Evolutionary conservation across 2,888 invertebrate species (phyloP).

Genomic region (Actias luna): DNA sequence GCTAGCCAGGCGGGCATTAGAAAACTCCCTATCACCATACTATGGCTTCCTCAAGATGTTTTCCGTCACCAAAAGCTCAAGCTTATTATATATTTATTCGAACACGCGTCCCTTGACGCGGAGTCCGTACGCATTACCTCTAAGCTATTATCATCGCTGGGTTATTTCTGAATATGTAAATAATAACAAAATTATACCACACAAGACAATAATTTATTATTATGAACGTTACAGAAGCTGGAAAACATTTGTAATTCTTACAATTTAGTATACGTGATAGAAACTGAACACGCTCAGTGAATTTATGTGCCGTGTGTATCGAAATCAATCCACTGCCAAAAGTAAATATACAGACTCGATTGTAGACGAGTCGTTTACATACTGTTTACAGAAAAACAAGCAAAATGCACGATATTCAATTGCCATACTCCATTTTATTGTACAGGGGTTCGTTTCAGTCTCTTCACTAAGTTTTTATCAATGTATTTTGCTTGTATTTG

Average conservation of each 20-base stretch:
- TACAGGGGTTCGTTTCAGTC: neutral
- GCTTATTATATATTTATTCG: too few relatives aligned
- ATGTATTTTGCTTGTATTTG: constrained; percentile 1
- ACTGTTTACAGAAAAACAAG: constrained; percentile 72
- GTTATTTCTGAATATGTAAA: too few relatives aligned
- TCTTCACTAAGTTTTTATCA: constrained; percentile 3
- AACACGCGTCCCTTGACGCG: too few relatives aligned
- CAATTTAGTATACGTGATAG: neutral
- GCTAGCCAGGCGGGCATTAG: too few relatives aligned
- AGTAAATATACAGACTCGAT: constrained; percentile 62
- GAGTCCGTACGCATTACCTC: too few relatives aligned
- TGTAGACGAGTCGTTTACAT: constrained; percentile 72
- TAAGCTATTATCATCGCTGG: too few relatives aligned
- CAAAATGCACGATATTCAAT: constrained; percentile 46
- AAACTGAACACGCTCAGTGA: constrained; percentile 19
- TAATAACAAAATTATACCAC: neutral
- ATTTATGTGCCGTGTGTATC: constrained; percentile 33
- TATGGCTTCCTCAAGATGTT: too few relatives aligned
- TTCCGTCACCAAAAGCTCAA: too few relatives aligned
- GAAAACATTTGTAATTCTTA: neutral
- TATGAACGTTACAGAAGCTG: neutral
- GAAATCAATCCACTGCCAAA: constrained; percentile 53
- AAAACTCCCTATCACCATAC: too few relatives aligned
- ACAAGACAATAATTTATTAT: neutral
- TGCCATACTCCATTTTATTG: constrained; percentile 36